These are phyloP conservation scores for Pimpla rufipes DNA, from an alignment of 2,888 invertebrate genomes.

Conservation along the genomic window DNA sequence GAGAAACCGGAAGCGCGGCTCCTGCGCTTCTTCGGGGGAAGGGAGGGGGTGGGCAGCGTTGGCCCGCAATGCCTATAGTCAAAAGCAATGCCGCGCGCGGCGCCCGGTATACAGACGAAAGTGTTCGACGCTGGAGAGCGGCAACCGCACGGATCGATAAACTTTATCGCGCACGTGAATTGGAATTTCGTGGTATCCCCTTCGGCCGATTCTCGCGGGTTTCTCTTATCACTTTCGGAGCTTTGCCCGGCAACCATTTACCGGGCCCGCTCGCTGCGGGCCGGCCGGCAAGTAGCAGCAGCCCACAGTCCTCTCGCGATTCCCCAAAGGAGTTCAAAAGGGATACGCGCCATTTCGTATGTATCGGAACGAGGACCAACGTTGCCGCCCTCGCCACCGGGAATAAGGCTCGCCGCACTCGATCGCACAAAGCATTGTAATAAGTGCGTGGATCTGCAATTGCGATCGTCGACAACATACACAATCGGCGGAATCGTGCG, in stretches of 20 bases:
- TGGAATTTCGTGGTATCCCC: conserved; percentile 75
- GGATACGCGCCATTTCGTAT: background rate
- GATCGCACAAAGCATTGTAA: conserved; percentile 38
- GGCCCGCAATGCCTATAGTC: background rate
- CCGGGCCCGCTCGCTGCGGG: conserved; percentile 28
- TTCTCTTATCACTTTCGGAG: conserved; percentile 57
- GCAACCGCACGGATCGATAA: conserved; percentile 64
- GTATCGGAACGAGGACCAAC: conserved; percentile 13
- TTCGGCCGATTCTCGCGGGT: conserved; percentile 65
- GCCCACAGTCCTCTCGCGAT: conserved; percentile 3
- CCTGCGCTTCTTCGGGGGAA: conserved; percentile 6
- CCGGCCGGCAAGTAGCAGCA: background rate
- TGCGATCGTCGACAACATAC: background rate
- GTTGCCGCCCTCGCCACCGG: conserved; percentile 22
- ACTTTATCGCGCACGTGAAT: conserved; percentile 75
- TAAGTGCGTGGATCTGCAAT: background rate
- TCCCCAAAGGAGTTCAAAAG: conserved; percentile 37
- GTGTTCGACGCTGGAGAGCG: conserved; percentile 18
- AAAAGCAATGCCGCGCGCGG: background rate
- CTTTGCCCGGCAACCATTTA: conserved; percentile 38
- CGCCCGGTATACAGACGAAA: conserved; percentile 10
- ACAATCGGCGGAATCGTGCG: no score
- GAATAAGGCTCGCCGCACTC: conserved; percentile 29
- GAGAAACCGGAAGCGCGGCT: conserved; percentile 61
- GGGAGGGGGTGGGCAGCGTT: background rate